Base-by-base conservation (phyloP, 1,140 invertebrate species). In the Hypsibius dujardini region DNA sequence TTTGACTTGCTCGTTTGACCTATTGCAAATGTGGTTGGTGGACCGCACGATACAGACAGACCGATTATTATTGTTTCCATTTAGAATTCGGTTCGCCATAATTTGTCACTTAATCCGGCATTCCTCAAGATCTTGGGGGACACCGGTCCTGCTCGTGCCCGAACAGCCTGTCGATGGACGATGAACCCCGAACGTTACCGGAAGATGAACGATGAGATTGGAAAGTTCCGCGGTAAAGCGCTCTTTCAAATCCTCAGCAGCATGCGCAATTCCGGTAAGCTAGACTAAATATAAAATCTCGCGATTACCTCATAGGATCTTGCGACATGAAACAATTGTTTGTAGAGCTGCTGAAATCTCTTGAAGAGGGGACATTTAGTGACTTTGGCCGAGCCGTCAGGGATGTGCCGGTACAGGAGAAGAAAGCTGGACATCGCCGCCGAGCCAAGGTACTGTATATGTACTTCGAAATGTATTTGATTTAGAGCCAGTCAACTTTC, bases 131-230 rank as follows among this genome's bases (percentile, higher is more conserved):
- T 95, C 71, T 92, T 95, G 76, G 72, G 76, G 67, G 75, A 74
- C 72, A 79, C 77, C 2, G 78, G 78, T 46, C 78, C 76, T 70
- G 88, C 71, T 90, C 90, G 79, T 88, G 76, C 79, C 40, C 77
- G 83, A 69, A 84, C 84, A 76, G 83, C 92, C 1, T 96, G 92
- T 77, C 82, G 95, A 70, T 96, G 94, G 94, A 92, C 92, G 1
- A 90, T 96, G 83, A 95, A 95, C 82, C 92, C 92, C 0, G 87
- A 87, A 15, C 95, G 95, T 79, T 67, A 71, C 7, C 3, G 86
- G 45, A 96, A 96, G 82, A 94, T 97, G 91, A 92, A 95, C 75
- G 92, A 96, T 79, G 93, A 96, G 79, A 90, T 96, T 59, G 88
- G 90, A 75, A 96, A 95, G 78, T 95, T 92, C 89, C 90, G 90